phyloP scores from a whole-genome alignment of 2,888 invertebrate species.

The Pharmacophagus antenor region DNA sequence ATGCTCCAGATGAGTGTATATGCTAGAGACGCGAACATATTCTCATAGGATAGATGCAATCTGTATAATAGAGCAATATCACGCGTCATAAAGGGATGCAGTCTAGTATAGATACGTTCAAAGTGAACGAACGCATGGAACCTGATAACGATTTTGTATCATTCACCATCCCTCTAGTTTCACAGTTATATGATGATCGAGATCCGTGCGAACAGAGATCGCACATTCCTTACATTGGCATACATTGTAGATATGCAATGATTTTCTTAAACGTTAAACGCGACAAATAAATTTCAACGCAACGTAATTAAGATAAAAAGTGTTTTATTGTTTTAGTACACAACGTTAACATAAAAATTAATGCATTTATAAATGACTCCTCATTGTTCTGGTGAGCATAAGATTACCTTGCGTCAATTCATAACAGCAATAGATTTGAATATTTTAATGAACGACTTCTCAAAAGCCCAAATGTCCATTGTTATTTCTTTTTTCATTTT shows the following conservation, averaged over 20 bases:
- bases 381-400: no score
- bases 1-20: neutral
- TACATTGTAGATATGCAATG: neutral
- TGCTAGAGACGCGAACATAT: neutral
- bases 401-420: no score
- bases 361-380: no score
- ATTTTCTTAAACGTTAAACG: neutral
- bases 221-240: neutral
- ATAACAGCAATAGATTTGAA: no score
- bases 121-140: neutral
- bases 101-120: neutral
- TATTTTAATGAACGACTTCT: no score
- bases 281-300: neutral
- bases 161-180: neutral
- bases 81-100: neutral
- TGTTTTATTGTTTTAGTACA: no score
- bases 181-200: neutral
- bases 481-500: no score
- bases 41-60: neutral
- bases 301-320: neutral
- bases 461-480: no score
- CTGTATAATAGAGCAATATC: neutral
- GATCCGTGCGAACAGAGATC: neutral
- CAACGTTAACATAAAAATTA: no score
- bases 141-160: conserved; percentile 1